A percentile compares a stretch with the other conserved stretches of the same genome.
Evolutionary conservation across 2,888 invertebrate genomes (phyloP).

Genomic region (Itoplectis maculator): DNA sequence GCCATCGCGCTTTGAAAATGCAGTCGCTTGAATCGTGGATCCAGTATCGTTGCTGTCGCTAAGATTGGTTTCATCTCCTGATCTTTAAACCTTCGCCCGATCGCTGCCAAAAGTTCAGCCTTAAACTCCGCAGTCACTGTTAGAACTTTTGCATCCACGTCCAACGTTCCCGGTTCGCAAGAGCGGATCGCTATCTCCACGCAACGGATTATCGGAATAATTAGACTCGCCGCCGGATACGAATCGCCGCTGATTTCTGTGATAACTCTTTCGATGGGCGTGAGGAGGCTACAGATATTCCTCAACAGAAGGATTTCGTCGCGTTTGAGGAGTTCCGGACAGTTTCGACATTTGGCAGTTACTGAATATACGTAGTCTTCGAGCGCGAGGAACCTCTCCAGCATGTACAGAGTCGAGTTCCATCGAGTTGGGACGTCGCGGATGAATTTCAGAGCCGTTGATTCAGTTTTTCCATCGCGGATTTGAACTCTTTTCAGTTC

Average conservation of each 20-base stretch:
- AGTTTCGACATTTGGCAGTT: constrained; percentile 47
- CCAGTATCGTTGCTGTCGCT: constrained; percentile 61
- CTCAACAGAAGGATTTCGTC: constrained; percentile 54
- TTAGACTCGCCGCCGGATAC: constrained; percentile 64
- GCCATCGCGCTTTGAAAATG: constrained; percentile 63
- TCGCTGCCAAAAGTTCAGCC: constrained; percentile 10
- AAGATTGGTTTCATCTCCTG: constrained; percentile 36
- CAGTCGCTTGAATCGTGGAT: constrained; percentile 68
- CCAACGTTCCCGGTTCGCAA: constrained; percentile 25
- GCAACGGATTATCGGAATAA: constrained; percentile 60
- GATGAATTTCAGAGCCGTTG: constrained; percentile 55
- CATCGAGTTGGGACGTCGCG: constrained; percentile 67
- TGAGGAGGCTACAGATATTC: constrained; percentile 39
- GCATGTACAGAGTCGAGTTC: constrained; percentile 63
- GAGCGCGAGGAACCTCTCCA: constrained; percentile 60
- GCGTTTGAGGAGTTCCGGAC: constrained; percentile 49
- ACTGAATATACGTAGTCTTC: constrained; percentile 56
- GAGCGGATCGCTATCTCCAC: constrained; percentile 32
- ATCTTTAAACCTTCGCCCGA: constrained; percentile 22
- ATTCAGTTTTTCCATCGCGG: constrained; percentile 63
- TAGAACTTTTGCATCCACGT: constrained; percentile 7
- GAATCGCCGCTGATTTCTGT: constrained; percentile 62
- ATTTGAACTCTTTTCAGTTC: constrained; percentile 62
- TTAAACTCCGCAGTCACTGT: constrained; percentile 8
- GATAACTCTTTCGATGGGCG: constrained; percentile 45